Evolutionary conservation across 2,113 vertebrate species (phyloP).

Genomic region (Lophotis ruficrista): DNA sequence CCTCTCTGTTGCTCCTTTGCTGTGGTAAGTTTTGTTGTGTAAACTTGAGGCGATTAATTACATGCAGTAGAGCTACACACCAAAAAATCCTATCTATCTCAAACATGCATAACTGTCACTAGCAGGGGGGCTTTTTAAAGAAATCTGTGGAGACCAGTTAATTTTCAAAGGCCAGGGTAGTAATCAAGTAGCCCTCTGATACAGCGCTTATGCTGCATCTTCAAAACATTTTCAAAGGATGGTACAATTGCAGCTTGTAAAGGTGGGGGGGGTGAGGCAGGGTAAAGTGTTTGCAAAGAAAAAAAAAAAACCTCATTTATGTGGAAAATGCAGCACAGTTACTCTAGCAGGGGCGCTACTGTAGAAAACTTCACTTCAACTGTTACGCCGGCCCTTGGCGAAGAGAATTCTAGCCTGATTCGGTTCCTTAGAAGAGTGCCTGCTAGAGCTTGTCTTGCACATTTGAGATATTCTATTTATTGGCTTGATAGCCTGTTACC

Average conservation of each 20-base stretch:
- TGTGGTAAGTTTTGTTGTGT: background rate
- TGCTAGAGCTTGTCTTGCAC: background rate
- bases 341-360: fast-evolving
- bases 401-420: background rate
- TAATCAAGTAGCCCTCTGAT: background rate
- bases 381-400: background rate
- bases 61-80: background rate
- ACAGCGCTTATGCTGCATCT: fast-evolving
- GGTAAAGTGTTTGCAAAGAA: background rate
- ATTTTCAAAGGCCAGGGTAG: background rate
- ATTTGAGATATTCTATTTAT: background rate
- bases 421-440: background rate
- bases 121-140: background rate
- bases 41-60: background rate
- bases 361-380: background rate
- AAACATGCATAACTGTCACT: background rate
- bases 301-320: background rate
- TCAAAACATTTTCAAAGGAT: background rate
- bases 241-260: background rate
- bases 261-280: background rate
- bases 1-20: background rate
- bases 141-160: fast-evolving
- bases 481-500: background rate
- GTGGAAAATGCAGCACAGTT: background rate
- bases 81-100: background rate